These are phyloP conservation scores for Promerops cafer DNA, from an alignment of 2,113 vertebrate species.

Conservation along the genomic window DNA sequence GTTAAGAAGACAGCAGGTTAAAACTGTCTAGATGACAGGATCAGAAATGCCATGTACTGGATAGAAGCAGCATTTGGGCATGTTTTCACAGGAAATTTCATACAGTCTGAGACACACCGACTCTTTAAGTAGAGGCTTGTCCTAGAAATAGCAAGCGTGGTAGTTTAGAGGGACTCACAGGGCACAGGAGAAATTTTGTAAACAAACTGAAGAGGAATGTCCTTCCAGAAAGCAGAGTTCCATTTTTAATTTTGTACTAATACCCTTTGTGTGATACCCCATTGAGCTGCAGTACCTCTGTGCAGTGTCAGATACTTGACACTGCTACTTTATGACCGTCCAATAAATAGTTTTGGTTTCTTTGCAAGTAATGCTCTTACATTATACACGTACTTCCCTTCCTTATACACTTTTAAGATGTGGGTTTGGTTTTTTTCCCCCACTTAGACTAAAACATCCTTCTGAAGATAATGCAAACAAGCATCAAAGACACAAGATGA, in stretches of 20 bases:
- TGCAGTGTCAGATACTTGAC: background rate
- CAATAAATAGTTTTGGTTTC: background rate
- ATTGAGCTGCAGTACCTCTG: background rate
- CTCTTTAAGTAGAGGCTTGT: background rate
- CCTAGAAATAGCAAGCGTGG: background rate
- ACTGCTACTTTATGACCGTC: background rate
- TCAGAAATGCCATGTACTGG: background rate
- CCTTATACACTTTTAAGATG: background rate
- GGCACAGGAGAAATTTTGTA: background rate
- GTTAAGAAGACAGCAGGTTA: background rate
- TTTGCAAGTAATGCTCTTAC: background rate
- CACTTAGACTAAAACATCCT: background rate
- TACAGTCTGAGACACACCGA: background rate
- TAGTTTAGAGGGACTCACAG: background rate
- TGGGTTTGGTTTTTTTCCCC: background rate
- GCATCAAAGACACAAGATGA: background rate
- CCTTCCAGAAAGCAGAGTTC: background rate
- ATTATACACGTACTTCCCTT: background rate
- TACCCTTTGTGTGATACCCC: background rate
- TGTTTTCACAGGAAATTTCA: background rate
- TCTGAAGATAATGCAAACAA: constrained; percentile 31
- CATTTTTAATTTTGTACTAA: background rate
- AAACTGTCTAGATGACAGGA: background rate
- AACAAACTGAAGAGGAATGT: background rate
- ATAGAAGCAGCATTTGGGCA: background rate